These are phyloP conservation scores for Oenanthe melanoleuca DNA, from an alignment of 2,113 vertebrate species.

Conservation along the genomic window DNA sequence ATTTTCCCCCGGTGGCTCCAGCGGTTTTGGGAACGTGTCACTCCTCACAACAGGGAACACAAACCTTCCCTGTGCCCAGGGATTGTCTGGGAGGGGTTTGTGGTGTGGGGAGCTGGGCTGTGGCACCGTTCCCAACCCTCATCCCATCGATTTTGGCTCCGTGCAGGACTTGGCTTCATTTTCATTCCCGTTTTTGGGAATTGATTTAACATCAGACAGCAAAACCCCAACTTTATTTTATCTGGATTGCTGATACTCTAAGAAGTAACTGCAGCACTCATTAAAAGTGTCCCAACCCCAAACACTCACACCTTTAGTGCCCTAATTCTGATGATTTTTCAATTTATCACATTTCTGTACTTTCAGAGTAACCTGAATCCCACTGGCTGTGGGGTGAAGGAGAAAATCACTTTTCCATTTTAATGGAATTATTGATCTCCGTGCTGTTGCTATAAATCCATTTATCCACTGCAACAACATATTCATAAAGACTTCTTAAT, in stretches of 20 bases:
- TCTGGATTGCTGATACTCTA: not conserved
- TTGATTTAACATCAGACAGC: not conserved
- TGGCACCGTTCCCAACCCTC: not conserved
- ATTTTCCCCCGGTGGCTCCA: not conserved
- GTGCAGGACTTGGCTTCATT: not conserved
- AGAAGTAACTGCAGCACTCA: not conserved
- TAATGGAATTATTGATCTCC: not conserved
- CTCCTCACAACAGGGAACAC: not conserved
- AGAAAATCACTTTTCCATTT: not conserved
- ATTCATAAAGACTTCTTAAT: conserved; percentile 7
- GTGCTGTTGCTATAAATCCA: not conserved
- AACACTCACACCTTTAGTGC: not conserved
- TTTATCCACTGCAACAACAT: conserved; percentile 12
- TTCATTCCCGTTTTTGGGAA: not conserved
- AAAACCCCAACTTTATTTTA: not conserved
- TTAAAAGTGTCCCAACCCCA: not conserved
- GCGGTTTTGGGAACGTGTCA: not conserved
- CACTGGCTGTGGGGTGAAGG: not conserved
- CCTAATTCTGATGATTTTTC: not conserved
- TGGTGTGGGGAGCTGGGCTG: not conserved
- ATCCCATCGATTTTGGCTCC: not conserved
- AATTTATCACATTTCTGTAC: not conserved
- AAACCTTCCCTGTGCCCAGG: rapidly evolving
- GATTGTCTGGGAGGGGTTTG: not conserved
- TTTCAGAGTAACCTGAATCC: not conserved